A percentile compares a stretch with the other conserved stretches of the same genome.
phyloP scores from a whole-genome alignment of 2,888 invertebrate genomes.

The Elegia similella region DNA sequence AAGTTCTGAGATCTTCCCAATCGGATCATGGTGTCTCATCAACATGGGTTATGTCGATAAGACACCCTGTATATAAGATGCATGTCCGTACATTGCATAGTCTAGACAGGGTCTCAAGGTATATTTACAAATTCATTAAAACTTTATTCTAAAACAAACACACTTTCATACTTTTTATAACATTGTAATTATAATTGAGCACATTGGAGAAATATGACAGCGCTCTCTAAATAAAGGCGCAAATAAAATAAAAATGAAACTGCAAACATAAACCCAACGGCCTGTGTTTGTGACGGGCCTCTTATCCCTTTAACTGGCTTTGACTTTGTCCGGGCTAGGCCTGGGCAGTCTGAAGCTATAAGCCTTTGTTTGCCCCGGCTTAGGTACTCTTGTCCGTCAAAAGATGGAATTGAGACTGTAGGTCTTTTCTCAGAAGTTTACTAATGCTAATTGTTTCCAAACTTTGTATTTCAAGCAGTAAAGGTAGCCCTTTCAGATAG shows the following conservation, averaged over 20 bases:
- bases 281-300: conserved; percentile 34
- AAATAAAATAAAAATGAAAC: conserved; percentile 21
- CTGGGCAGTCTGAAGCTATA: conserved; percentile 19
- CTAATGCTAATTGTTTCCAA: conserved; percentile 8
- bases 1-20: too few species aligned
- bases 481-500: background rate
- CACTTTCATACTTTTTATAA: too few species aligned
- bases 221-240: background rate
- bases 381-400: conserved; percentile 15
- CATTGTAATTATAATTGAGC: background rate
- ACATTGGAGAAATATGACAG: background rate
- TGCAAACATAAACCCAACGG: conserved; percentile 25
- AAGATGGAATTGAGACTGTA: conserved; percentile 11
- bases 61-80: too few species aligned
- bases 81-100: too few species aligned
- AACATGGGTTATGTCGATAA: too few species aligned
- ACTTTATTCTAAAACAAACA: too few species aligned
- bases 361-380: conserved; percentile 24
- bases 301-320: conserved; percentile 36
- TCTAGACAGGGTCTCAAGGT: too few species aligned
- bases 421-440: conserved; percentile 1
- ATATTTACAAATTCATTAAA: too few species aligned
- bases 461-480: background rate
- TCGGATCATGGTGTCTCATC: too few species aligned
- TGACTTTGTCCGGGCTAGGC: conserved; percentile 30